These are phyloP conservation scores for Leptopterna dolabrata DNA, from an alignment of 2,888 invertebrate species.

Conservation along the genomic window DNA sequence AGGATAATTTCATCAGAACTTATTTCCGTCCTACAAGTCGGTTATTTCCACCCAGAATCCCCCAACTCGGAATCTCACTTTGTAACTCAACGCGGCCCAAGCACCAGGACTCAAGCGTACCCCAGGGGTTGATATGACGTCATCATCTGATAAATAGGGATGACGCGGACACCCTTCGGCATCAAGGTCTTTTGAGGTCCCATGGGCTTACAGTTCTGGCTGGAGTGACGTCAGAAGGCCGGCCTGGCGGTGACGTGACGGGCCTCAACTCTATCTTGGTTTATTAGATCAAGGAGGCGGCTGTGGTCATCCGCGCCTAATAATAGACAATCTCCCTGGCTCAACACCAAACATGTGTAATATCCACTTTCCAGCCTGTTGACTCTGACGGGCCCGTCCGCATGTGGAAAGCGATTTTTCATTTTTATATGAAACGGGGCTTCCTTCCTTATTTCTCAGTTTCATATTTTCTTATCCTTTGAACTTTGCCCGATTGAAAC, in stretches of 20 bases:
- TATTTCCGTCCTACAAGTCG: no score
- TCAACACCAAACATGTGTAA: conserved; percentile 42
- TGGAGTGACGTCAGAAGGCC: conserved; percentile 29
- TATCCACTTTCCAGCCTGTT: conserved; percentile 44
- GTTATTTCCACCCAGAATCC: not conserved
- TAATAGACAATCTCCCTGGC: conserved; percentile 36
- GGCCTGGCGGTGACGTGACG: conserved; percentile 28
- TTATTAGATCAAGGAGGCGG: conserved; percentile 45
- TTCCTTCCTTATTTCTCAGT: not conserved
- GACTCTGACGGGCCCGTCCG: not conserved
- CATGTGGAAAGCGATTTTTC: conserved; percentile 5
- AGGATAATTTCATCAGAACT: no score
- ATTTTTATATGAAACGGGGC: conserved; percentile 14
- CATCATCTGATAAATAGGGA: not conserved
- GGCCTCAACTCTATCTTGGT: conserved; percentile 40
- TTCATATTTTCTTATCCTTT: not conserved
- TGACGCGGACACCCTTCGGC: not conserved
- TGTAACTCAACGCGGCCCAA: not conserved
- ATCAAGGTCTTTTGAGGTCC: not conserved
- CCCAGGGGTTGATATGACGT: not conserved
- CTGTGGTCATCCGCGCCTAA: conserved; percentile 32
- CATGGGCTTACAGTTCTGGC: not conserved
- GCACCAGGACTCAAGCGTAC: not conserved
- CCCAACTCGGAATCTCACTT: not conserved
- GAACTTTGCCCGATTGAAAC: not conserved